Evolutionary conservation across 2,113 vertebrate species (phyloP), one percentile per base, ranked within the genome.

Genomic region (Festucalex cinctus): DNA sequence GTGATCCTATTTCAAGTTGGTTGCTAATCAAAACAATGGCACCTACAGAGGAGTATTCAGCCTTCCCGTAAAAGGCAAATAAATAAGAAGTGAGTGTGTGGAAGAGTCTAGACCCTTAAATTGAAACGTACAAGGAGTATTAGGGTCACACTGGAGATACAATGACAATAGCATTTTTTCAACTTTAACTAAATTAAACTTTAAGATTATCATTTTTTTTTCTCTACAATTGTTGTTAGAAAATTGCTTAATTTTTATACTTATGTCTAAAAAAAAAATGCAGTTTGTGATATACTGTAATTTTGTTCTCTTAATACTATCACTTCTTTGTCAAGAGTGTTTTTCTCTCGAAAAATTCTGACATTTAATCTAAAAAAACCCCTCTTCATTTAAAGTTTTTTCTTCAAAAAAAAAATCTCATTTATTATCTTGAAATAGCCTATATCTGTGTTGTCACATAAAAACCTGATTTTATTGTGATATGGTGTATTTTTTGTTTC

Each of bases 291-390:
- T 44, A 5, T 32, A 32, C 28, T 32, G 28, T 16, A 17, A 19
- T 46, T 51, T 22, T 51, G n/a, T 46, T 46, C 44, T 20, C 44
- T 19, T 7, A 46, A 46, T 46, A 19, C 44, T 6, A 20, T 51
- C 20, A 51, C n/a, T 22, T 51, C 6, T 22, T 16, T 48, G 19
- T 48, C 19, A 20, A 10, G 9, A 39, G 37, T 39, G 12, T 39
- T 10, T 39, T 58, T 60, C 66, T 41, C 61, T 72, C 28, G 65
- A 35, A 54, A n/a, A 20, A 20, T 48, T 19, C 0, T 36, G 6
- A 24, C 53, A 2, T 44, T 26, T 66, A 16, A 60, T 70, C 63
- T 66, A 1, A 58, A 53, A n/a, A n/a, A n/a, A n/a, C n/a, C n/a
- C n/a, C n/a, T n/a, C n/a, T n/a, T n/a, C n/a, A n/a, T n/a, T n/a